Base-by-base conservation (phyloP, 1,140 invertebrate species). In the Ectropis grisescens region DNA sequence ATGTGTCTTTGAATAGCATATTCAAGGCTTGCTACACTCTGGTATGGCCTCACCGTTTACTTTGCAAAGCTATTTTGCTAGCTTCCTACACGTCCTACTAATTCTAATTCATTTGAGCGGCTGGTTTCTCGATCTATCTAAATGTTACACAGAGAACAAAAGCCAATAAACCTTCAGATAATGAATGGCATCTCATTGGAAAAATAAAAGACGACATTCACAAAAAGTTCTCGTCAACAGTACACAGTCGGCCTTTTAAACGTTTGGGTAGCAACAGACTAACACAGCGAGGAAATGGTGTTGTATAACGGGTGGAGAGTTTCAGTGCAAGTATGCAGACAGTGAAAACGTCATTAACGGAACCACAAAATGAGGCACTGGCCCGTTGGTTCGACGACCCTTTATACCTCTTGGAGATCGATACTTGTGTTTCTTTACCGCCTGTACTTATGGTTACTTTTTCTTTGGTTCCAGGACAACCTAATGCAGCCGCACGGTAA, bases 401-500 rank as follows among this genome's bases (percentile, higher is more conserved):
- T 36, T 22, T 6, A 22, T n/a, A n/a, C n/a, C n/a, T n/a, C n/a
- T n/a, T n/a, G n/a, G n/a, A n/a, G n/a, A n/a, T n/a, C n/a, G n/a
- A n/a, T n/a, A n/a, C n/a, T n/a, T n/a, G n/a, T n/a, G n/a, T n/a
- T n/a, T n/a, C n/a, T n/a, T n/a, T n/a, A n/a, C n/a, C n/a, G n/a
- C n/a, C n/a, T n/a, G n/a, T n/a, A n/a, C n/a, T n/a, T n/a, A n/a
- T n/a, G n/a, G n/a, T n/a, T n/a, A n/a, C n/a, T 50, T 58, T 71
- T 67, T 58, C 69, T 50, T 66, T 74, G 32, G 79, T 86, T 87
- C 6, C 81, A 93, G 91, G 89, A 92, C 75, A 87, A 88, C 60
- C 84, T 91, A 64, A 88, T 92, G 83, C 89, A 90, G 80, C 86
- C 83, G 30, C 70, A 89, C 34, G 85, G 86, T 47, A 85, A 88